Evolutionary conservation across 2,888 invertebrate genomes (phyloP), one percentile per base, ranked within the genome.

Genomic region (Alloscopus bannaensis): DNA sequence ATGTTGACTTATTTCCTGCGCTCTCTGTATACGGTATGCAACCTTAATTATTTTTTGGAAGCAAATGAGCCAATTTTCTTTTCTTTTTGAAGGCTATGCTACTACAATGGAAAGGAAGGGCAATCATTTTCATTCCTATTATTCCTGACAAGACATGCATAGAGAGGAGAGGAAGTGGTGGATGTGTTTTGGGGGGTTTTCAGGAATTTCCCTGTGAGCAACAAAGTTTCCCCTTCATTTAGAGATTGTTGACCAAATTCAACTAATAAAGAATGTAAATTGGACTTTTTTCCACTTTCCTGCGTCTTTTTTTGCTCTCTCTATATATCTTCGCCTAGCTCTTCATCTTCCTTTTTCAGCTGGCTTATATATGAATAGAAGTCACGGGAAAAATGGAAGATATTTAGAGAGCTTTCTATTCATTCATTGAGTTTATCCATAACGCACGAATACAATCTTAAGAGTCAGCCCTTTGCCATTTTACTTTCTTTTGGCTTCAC

Each of bases 221-320:
- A n/a, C 22, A 45, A 84, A 84, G 80, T 81, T 82, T 84, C 72
- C 75, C 81, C 82, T 77, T 81, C 77, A 81, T 81, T 84, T 79
- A 62, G 72, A 80, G 71, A 72, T 81, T 55, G 81, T 82, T 83
- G 81, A 80, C 79, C 80, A 82, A 83, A 83, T 84, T 84, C 81
- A 83, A 83, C 83, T 84, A 84, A 84, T 84, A 83, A 84, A 71
- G 65, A 82, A 84, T 83, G 84, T 80, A 84, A 84, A 84, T 84
- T 82, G 80, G 77, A 55, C 40, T 42, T 57, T 69, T 69, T 40
- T 69, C 28, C 52, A 16, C n/a, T 47, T 47, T 45, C 31, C 28
- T 50, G n/a, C n/a, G n/a, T n/a, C n/a, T n/a, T n/a, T n/a, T n/a
- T n/a, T n/a, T n/a, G n/a, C n/a, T n/a, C n/a, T n/a, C n/a, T n/a